Percentiles rank a stretch among this genome's conserved stretches.
Evolutionary conservation across 2,797 vertebrate species (phyloP).

Genomic region (Neopelma chrysocephalum): DNA sequence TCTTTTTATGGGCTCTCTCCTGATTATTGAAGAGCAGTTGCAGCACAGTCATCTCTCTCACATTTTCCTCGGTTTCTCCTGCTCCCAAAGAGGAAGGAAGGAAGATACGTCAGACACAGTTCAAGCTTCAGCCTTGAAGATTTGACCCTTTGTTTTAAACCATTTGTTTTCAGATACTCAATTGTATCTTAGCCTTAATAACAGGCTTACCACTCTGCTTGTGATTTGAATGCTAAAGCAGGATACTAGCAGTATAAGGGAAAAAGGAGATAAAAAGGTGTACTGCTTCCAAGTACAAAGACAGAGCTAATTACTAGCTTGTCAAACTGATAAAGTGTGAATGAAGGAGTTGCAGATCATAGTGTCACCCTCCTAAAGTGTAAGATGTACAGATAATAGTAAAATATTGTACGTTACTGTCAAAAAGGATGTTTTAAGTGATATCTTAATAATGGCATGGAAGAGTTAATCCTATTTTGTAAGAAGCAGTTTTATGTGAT

Average conservation of each 20-base stretch:
- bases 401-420: not conserved
- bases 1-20: not conserved
- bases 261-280: not conserved
- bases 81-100: not conserved
- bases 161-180: not conserved
- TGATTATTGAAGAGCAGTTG: not conserved
- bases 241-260: not conserved
- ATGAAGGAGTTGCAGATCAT: not conserved
- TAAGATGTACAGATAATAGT: not conserved
- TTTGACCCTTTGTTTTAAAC: not conserved
- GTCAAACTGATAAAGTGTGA: not conserved
- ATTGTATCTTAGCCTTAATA: not conserved
- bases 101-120: not conserved
- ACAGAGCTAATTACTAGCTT: not conserved
- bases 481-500: not conserved
- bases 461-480: not conserved
- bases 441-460: not conserved
- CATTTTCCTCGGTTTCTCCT: not conserved
- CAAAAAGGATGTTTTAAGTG: not conserved
- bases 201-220: not conserved
- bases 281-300: not conserved
- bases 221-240: not conserved
- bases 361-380: not conserved
- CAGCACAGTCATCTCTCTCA: not conserved
- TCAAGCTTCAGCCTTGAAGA: constrained; percentile 5